Evolutionary conservation across 2,113 vertebrate species (phyloP).

Genomic region (Spea multiplicata): DNA sequence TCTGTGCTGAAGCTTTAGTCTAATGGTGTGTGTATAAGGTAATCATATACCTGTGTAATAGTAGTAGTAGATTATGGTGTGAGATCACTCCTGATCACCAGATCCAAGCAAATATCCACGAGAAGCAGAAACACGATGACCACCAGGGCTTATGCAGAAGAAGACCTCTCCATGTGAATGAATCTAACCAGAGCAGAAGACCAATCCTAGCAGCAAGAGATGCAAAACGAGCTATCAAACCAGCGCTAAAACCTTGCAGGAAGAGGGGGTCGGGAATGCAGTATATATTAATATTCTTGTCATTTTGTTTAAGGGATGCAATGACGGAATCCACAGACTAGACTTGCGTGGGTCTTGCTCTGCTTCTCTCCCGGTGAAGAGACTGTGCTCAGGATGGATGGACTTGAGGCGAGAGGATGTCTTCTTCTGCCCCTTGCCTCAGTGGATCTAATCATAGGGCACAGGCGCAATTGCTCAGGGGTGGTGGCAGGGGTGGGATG

Average conservation of each 20-base stretch:
- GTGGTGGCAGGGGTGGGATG: slow-evolving; percentile 39
- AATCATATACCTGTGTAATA: background rate
- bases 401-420: background rate
- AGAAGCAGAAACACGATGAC: background rate
- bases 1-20: slow-evolving; percentile 35
- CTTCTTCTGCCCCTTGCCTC: background rate
- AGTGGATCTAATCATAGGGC: slow-evolving; percentile 10
- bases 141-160: slow-evolving; percentile 19
- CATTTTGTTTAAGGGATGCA: slow-evolving; percentile 28
- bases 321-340: slow-evolving; percentile 26
- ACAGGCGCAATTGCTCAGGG: slow-evolving; percentile 42
- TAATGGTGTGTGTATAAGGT: slow-evolving; percentile 1
- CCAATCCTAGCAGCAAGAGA: slow-evolving; percentile 40
- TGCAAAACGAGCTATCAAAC: slow-evolving; percentile 31
- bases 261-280: slow-evolving; percentile 34
- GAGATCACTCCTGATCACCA: slow-evolving; percentile 28
- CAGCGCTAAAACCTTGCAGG: slow-evolving; percentile 33
- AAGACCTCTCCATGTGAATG: slow-evolving; percentile 17
- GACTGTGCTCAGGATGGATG: background rate
- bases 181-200: slow-evolving; percentile 24
- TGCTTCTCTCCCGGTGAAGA: slow-evolving; percentile 39
- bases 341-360: background rate
- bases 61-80: background rate
- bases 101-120: slow-evolving; percentile 29
- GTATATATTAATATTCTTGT: slow-evolving; percentile 44